phyloP scores from a whole-genome alignment of 1,140 invertebrate genomes.

The Drosophila navojoa region DNA sequence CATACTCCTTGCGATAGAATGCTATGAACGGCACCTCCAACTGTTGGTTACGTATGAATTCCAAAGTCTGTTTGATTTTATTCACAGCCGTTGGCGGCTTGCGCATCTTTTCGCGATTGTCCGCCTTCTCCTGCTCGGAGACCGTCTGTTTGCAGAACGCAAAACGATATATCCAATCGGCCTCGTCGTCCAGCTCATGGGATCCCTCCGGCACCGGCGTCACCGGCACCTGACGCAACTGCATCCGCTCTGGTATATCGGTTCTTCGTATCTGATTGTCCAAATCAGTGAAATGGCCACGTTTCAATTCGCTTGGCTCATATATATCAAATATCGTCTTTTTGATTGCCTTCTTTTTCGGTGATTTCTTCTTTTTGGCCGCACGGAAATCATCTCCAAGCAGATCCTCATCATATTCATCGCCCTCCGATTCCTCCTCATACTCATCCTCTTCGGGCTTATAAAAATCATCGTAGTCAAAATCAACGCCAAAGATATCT shows the following conservation, averaged over 20 bases:
- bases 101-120: conserved; percentile 69
- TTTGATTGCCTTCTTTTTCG: conserved; percentile 90
- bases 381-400: conserved; percentile 85
- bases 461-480: conserved; percentile 98
- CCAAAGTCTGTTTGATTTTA: conserved; percentile 97
- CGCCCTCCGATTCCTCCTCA: conserved; percentile 91
- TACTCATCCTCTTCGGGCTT: conserved; percentile 95
- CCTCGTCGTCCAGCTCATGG: conserved; percentile 96
- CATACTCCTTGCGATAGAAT: conserved; percentile 99
- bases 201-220: conserved; percentile 92
- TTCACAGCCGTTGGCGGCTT: conserved; percentile 86
- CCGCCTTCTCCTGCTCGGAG: conserved; percentile 88
- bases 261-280: conserved; percentile 96
- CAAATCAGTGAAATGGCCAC: conserved; percentile 96
- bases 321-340: conserved; percentile 98
- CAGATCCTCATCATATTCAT: conserved; percentile 89
- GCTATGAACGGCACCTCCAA: conserved; percentile 99
- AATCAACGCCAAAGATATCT: conserved; percentile 99
- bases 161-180: conserved; percentile 98
- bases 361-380: conserved; percentile 88
- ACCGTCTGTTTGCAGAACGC: conserved; percentile 94
- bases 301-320: conserved; percentile 98
- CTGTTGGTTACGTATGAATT: conserved; percentile 97
- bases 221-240: conserved; percentile 94
- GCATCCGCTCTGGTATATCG: conserved; percentile 96